Conservation (phyloP, 2,113 vertebrate genomes). For the Tiliqua scincoides region DNA sequence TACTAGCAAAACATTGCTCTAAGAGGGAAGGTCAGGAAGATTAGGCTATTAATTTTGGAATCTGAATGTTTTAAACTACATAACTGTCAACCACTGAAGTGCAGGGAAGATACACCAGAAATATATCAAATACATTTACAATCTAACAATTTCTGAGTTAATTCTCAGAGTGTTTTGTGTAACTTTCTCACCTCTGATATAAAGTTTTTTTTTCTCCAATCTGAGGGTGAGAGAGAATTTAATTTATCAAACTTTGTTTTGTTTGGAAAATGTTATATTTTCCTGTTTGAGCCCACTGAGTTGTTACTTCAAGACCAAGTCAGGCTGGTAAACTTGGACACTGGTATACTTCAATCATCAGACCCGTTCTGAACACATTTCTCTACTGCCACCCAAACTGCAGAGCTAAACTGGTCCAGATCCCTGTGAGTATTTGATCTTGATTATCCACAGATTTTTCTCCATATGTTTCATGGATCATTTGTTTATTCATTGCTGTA, state of each 20-base stretch:
- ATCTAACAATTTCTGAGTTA: neutral
- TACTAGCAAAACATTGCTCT: neutral
- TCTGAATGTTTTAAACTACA: neutral
- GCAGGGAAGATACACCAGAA: neutral
- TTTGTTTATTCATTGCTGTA: neutral
- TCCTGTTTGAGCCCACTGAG: neutral
- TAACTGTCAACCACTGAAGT: neutral
- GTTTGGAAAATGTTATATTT: neutral
- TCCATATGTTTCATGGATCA: neutral
- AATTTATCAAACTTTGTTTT: neutral
- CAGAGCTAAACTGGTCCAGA: too few species aligned
- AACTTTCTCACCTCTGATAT: neutral
- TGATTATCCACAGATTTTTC: neutral
- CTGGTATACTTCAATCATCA: neutral
- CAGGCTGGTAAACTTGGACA: too few species aligned
- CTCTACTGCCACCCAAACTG: neutral
- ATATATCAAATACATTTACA: neutral
- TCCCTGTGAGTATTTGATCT: neutral
- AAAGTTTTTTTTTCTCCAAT: neutral
- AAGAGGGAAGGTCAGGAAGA: neutral
- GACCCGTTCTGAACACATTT: neutral
- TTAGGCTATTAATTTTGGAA: neutral
- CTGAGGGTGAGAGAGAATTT: neutral
- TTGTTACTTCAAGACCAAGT: neutral
- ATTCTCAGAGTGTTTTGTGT: neutral